Conservation (phyloP, 2,888 invertebrate genomes). For the Cheilosia pagana region DNA sequence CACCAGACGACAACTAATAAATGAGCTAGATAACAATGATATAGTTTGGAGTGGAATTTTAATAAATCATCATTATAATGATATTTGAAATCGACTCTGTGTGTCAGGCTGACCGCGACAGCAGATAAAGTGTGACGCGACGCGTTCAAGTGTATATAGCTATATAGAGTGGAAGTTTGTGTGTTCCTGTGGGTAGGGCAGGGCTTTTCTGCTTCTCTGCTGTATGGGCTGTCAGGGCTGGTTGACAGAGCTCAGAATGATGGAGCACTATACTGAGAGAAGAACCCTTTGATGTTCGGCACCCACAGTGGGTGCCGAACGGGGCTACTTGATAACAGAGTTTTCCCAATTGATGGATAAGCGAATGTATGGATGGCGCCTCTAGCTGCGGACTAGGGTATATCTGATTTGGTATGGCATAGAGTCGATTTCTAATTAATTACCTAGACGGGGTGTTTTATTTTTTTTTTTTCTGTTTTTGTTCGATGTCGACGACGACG, state of each 20-base stretch:
- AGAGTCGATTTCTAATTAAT: constrained; percentile 69
- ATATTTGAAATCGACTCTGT: constrained; percentile 59
- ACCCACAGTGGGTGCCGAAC: constrained; percentile 52
- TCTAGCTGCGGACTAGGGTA: constrained; percentile 13
- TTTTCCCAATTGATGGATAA: constrained; percentile 67
- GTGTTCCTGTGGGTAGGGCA: constrained; percentile 25
- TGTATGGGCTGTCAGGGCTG: constrained; percentile 5
- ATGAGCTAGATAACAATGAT: constrained; percentile 74
- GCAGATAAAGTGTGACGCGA: constrained; percentile 63
- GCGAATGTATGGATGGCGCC: constrained; percentile 56
- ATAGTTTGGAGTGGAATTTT: constrained; percentile 74
- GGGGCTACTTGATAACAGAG: constrained; percentile 45
- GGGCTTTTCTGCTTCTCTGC: not conserved
- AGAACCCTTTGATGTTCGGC: constrained; percentile 68
- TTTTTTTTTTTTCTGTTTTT: not conserved
- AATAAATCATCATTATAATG: constrained; percentile 75
- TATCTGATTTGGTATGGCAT: constrained; percentile 39
- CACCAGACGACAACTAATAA: constrained; percentile 69
- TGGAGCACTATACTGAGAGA: constrained; percentile 47
- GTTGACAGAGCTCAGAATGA: constrained; percentile 43
- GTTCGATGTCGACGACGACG: not conserved
- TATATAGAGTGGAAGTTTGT: not conserved
- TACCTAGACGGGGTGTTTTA: constrained; percentile 19
- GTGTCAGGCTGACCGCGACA: constrained; percentile 43
- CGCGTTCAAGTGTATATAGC: constrained; percentile 16